Evolutionary conservation across 37 sponge, comb jelly and placozoan species (phyloP), one percentile per base, ranked within the genome.

Genomic region (Lycopodina hypogea): DNA sequence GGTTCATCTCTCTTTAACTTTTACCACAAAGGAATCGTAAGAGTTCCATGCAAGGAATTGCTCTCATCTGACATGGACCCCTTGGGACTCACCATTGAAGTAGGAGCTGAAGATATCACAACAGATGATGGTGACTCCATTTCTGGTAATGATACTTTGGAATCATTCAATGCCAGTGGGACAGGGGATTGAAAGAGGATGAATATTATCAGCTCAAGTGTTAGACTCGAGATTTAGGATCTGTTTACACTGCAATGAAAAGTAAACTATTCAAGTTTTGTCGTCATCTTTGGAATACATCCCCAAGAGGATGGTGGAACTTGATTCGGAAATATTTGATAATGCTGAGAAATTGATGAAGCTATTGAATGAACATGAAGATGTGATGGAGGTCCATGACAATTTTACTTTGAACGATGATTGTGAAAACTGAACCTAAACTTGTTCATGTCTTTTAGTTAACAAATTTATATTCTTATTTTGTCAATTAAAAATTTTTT

Each of bases 71-170:
- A 80, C 40, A 72, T 29, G 28, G 81, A 87, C 55, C 79, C 76
- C 3, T 37, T 83, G 28, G 84, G 86, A 41, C 39, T 91, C 22
- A 87, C 87, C 57, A 86, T 91, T 51, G 84, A 87, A 42, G 68
- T 86, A 30, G 92, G 87, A 75, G 92, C 88, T 21, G 92, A 91
- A 66, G 92, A 91, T 74, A 65, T 91, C 0, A 55, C 19, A 28
- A 22, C 39, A 3, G 82, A 76, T 32, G 56, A 42, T 33, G 51
- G 52, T 28, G 57, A 57, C 42, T 29, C 19, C 2, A 8, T n/a
- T n/a, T 2, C 56, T 22, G 0, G 9, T 9, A 38, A 60, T 9
- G 33, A 22, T n/a, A 41, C 36, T 6, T 22, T 32, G 19, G 39
- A 29, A n/a, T 63, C 56, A 21, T 17, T 15, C 18, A n/a, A 26